Percentiles rank a stretch among this genome's conserved stretches.
Conservation (phyloP, 2,113 vertebrate species). For the Phalacrocorax aristotelis region DNA sequence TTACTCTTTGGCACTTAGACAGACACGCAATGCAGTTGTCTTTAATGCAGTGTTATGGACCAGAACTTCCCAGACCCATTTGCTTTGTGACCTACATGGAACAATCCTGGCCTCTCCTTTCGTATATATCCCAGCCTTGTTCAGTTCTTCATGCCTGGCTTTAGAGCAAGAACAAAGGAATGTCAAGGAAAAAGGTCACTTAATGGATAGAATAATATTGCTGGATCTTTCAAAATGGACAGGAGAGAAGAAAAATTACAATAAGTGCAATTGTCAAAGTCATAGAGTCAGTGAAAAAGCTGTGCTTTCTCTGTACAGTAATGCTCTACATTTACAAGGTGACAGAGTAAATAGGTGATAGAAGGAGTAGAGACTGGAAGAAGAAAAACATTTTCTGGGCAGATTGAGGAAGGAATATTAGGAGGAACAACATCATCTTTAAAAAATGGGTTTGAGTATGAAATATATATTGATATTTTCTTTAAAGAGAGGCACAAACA, state of each 20-base stretch:
- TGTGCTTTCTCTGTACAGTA: neutral
- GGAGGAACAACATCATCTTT: neutral
- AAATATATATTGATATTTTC: neutral
- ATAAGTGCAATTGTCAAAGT: neutral
- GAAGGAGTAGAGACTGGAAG: neutral
- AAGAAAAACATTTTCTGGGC: neutral
- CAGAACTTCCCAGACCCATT: neutral
- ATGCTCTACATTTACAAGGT: neutral
- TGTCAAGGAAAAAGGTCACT: neutral
- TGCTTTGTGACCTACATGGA: neutral
- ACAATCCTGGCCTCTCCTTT: neutral
- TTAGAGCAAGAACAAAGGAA: neutral
- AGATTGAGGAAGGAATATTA: neutral
- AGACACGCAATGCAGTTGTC: neutral
- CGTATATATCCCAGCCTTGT: neutral
- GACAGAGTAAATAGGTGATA: neutral
- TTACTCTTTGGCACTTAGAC: neutral
- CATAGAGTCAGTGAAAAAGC: neutral
- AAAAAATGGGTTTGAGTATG: neutral
- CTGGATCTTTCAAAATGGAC: neutral
- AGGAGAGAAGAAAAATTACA: neutral
- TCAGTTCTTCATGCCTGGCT: neutral
- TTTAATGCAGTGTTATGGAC: neutral
- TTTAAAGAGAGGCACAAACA: neutral
- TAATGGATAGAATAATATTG: neutral